Evolutionary conservation across 2,797 vertebrate genomes (phyloP).

Genomic region (Numenius phaeopus): DNA sequence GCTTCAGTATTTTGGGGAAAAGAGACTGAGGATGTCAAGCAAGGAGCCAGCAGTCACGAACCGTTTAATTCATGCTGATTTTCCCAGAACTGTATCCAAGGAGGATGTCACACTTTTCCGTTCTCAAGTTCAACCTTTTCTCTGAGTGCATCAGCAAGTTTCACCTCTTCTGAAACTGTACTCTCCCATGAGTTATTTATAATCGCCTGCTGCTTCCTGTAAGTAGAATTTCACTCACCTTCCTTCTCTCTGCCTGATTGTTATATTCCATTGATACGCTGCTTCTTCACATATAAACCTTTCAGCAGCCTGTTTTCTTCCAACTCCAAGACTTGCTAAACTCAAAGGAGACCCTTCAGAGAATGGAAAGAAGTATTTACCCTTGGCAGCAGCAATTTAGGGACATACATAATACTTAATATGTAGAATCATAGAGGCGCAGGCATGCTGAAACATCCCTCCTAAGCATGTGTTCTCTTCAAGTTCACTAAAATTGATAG

Average conservation of each 20-base stretch:
- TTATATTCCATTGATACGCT: background rate
- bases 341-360: background rate
- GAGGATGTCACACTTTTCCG: background rate
- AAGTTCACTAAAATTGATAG: background rate
- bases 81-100: background rate
- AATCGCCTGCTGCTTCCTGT: background rate
- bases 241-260: background rate
- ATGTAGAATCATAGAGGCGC: background rate
- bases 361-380: background rate
- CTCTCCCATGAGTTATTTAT: conserved; percentile 1
- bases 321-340: background rate
- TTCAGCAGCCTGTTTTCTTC: background rate
- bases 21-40: background rate
- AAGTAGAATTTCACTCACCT: background rate
- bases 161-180: background rate
- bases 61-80: conserved; percentile 25
- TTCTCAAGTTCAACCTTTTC: conserved; percentile 11
- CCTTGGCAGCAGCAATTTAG: background rate
- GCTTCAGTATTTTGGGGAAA: background rate
- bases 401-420: background rate
- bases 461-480: background rate
- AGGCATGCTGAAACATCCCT: background rate
- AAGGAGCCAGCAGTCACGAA: background rate
- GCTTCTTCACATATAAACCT: background rate
- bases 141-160: background rate